These are phyloP conservation scores for Hydractinia echinata DNA, from an alignment of 30 jellyfish, hydroid and myxozoan species.

Conservation along the genomic window DNA sequence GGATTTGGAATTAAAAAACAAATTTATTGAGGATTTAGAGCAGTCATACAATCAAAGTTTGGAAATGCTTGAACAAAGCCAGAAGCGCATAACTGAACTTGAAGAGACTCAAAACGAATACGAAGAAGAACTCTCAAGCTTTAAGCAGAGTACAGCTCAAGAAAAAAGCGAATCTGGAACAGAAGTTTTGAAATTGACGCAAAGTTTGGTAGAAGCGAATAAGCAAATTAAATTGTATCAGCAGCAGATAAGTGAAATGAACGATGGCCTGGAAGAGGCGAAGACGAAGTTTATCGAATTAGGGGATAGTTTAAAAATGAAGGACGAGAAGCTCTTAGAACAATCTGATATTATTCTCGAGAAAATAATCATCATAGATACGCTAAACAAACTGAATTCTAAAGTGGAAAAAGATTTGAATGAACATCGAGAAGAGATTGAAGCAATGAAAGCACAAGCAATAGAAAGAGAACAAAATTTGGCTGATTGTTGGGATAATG, in stretches of 20 bases:
- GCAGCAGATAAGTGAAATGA: constrained; percentile 50
- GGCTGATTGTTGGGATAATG: no score
- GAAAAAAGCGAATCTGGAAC: constrained; percentile 30
- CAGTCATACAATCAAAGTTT: constrained; percentile 25
- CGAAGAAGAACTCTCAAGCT: constrained; percentile 18
- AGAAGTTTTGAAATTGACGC: constrained; percentile 21
- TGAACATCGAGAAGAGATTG: neutral
- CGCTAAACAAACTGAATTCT: neutral
- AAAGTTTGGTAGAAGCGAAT: constrained; percentile 8
- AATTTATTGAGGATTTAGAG: constrained; percentile 38
- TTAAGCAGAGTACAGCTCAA: constrained; percentile 15
- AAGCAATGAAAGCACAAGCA: neutral
- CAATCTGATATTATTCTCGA: constrained; percentile 9
- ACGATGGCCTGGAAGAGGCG: constrained; percentile 44
- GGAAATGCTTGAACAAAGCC: constrained; percentile 51
- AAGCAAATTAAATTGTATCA: constrained; percentile 22
- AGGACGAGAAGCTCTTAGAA: neutral
- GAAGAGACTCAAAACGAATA: constrained; percentile 39
- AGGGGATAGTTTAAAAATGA: neutral
- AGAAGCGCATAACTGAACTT: constrained; percentile 49
- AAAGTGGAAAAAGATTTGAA: constrained; percentile 4
- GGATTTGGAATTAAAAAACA: constrained; percentile 46
- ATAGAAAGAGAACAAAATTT: no score
- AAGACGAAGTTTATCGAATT: constrained; percentile 19
- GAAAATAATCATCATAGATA: neutral